Evolutionary conservation across 1,140 invertebrate genomes (phyloP).

Genomic region (Danaus plexippus): DNA sequence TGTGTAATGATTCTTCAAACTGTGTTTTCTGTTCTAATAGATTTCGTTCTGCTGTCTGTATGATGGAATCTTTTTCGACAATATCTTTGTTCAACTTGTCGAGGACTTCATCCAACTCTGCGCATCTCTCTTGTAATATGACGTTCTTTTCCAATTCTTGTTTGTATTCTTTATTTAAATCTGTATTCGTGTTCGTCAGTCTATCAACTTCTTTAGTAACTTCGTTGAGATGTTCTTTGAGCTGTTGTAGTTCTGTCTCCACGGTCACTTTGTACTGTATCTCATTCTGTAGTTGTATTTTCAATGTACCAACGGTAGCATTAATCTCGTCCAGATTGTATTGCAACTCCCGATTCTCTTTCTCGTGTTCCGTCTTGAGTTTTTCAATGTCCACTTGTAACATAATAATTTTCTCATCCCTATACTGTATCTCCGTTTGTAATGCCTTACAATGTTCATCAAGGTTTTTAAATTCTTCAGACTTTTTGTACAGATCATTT

Average conservation of each 20-base stretch:
- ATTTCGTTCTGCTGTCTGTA: slow-evolving; percentile 10
- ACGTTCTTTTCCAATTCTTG: slow-evolving; percentile 12
- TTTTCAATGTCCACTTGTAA: slow-evolving; percentile 38
- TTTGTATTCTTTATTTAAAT: slow-evolving; percentile 11
- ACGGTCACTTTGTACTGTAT: slow-evolving; percentile 37
- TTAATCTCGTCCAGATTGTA: slow-evolving; percentile 37
- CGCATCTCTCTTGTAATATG: slow-evolving; percentile 16
- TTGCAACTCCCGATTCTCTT: slow-evolving; percentile 34
- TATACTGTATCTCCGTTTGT: slow-evolving; percentile 29
- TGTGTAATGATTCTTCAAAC: slow-evolving; percentile 18
- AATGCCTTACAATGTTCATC: slow-evolving; percentile 29
- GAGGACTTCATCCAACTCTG: slow-evolving; percentile 13
- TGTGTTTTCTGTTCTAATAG: slow-evolving; percentile 11
- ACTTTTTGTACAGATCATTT: slow-evolving; percentile 31
- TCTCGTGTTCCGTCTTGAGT: slow-evolving; percentile 23
- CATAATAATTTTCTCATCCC: slow-evolving; percentile 30
- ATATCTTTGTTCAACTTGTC: slow-evolving; percentile 11
- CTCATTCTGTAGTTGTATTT: slow-evolving; percentile 45
- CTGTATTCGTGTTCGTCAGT: slow-evolving; percentile 8
- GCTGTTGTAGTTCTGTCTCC: slow-evolving; percentile 22
- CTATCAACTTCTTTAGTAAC: slow-evolving; percentile 14
- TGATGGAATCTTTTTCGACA: slow-evolving; percentile 9
- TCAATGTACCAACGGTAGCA: slow-evolving; percentile 33
- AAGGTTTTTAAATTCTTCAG: slow-evolving; percentile 30
- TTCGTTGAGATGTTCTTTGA: slow-evolving; percentile 7